A percentile compares a stretch with the other conserved stretches of the same genome.
Conservation (phyloP, 1,140 invertebrate species). For the Limonius californicus region DNA sequence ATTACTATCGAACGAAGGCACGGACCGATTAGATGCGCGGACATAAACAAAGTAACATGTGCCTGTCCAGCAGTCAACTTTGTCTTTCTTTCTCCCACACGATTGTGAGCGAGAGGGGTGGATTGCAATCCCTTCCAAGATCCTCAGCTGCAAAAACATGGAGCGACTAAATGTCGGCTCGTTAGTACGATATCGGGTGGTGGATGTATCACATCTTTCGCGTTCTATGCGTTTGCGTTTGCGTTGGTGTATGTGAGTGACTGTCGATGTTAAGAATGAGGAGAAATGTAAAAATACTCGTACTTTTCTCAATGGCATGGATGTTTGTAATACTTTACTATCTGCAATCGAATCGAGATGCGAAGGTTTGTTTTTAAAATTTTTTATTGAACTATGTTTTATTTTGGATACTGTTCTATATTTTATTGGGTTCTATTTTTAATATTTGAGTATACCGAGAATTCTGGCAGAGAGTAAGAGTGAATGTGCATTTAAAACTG, state of each 20-base stretch:
- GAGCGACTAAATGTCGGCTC: constrained; percentile 12
- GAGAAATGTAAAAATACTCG: constrained; percentile 50
- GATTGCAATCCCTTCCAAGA: constrained; percentile 12
- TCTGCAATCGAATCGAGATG: constrained; percentile 44
- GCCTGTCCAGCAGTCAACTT: background rate
- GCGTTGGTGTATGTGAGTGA: constrained; percentile 7
- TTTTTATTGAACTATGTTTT: too few species aligned
- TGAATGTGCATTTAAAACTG: too few species aligned
- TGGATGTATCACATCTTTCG: constrained; percentile 1
- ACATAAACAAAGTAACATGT: constrained; percentile 10
- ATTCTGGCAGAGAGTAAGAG: too few species aligned
- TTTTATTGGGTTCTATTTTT: too few species aligned
- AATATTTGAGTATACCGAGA: too few species aligned
- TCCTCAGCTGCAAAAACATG: constrained; percentile 10
- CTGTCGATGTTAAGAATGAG: constrained; percentile 40
- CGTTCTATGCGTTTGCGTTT: background rate
- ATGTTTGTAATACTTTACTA: constrained; percentile 54
- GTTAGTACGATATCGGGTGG: constrained; percentile 4
- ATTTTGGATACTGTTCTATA: too few species aligned
- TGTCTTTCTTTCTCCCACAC: constrained; percentile 13
- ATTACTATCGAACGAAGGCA: background rate
- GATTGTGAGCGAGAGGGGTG: background rate
- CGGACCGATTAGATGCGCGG: constrained; percentile 3
- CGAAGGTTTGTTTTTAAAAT: constrained; percentile 29
- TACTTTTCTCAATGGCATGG: constrained; percentile 50